Conservation (phyloP, 2,113 vertebrate species). For the Brachionichthys hirsutus region DNA sequence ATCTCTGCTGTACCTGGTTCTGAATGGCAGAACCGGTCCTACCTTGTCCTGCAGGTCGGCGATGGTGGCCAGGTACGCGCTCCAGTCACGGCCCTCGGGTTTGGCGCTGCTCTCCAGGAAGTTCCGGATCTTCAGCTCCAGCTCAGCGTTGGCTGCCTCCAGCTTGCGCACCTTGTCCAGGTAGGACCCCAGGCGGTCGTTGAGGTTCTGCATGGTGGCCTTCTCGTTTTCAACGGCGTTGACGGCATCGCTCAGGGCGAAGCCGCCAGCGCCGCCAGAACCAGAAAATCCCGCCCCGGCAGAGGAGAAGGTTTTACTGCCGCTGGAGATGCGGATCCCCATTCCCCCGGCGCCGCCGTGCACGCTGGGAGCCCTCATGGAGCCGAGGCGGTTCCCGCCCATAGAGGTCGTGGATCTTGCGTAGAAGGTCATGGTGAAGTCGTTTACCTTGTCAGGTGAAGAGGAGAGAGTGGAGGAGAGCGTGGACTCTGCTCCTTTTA, state of each 20-base stretch:
- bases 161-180: slow-evolving; percentile 73
- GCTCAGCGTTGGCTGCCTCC: slow-evolving; percentile 71
- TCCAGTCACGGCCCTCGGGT: slow-evolving; percentile 41
- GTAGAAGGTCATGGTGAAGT: slow-evolving; percentile 37
- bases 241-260: slow-evolving; percentile 15
- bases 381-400: neutral
- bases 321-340: slow-evolving; percentile 50
- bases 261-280: slow-evolving; percentile 1
- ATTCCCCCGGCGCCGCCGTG: slow-evolving; percentile 43
- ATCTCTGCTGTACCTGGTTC: neutral
- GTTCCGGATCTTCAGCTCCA: slow-evolving; percentile 76
- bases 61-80: slow-evolving; percentile 38
- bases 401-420: neutral
- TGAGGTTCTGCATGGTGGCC: slow-evolving; percentile 77
- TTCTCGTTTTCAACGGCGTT: slow-evolving; percentile 66
- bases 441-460: slow-evolving; percentile 35
- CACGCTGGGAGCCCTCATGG: slow-evolving; percentile 41
- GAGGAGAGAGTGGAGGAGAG: slow-evolving; percentile 24
- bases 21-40: slow-evolving; percentile 24
- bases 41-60: slow-evolving; percentile 69
- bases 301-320: neutral
- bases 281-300: neutral
- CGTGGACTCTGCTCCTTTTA: slow-evolving; percentile 30
- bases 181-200: slow-evolving; percentile 76
- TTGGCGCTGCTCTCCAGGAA: slow-evolving; percentile 66